Evolutionary conservation across 2,888 invertebrate species (phyloP), one percentile per base, ranked within the genome.

Genomic region (Cephus pulcher): DNA sequence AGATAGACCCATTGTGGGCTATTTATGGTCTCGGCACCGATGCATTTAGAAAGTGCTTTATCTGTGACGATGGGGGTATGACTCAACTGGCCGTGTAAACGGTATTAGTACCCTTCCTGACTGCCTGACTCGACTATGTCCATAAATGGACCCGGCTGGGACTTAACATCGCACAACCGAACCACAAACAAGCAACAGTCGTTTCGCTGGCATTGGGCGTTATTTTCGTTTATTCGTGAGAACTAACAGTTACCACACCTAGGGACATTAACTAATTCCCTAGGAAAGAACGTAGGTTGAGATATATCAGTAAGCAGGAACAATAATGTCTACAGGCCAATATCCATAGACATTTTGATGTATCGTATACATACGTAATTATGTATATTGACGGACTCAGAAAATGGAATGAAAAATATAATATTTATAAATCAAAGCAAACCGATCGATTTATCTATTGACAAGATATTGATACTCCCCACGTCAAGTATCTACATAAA

Each of bases 11-110:
- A 87, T 88, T 87, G 87, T 85, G 82, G 81, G 82, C 87, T 87
- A 86, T 88, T 88, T 88, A 88, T 83, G 88, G 85, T 79, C 83
- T 78, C 83, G 84, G 68, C 75, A 81, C 82, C 82, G 84, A 86
- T 88, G 85, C 86, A 87, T 88, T 88, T 88, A 88, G 88, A 88
- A 88, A 88, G 88, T 85, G 87, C 84, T 86, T 85, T 87, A 86
- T 85, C 85, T 80, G 80, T 81, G 79, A 80, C 84, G 85, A 86
- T 84, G 85, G 80, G 85, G 85, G 84, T 83, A 86, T 87, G 88
- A 88, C 84, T 88, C 87, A 88, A 88, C 84, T 82, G 81, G 80
- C 83, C 80, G 83, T 85, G 84, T 84, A 87, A 88, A 84, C 81
- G 84, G 75, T 80, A 82, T 83, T 83, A 85, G 83, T 82, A 79